Conservation (phyloP, 2,113 vertebrate species). For the Equus przewalskii region DNA sequence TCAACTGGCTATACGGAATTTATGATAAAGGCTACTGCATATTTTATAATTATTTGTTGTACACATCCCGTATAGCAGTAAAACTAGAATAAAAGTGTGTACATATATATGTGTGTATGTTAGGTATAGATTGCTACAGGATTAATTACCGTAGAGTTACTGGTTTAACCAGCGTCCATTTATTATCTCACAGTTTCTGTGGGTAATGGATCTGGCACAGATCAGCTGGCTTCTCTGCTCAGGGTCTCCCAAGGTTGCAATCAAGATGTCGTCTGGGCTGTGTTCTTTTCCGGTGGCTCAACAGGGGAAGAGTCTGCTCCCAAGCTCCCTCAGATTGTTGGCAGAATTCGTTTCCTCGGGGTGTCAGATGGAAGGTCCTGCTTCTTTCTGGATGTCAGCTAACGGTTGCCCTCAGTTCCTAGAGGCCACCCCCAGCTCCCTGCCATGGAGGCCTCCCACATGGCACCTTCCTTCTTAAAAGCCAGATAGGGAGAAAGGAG, state of each 20-base stretch:
- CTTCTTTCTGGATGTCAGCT: not conserved
- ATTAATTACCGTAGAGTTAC: not conserved
- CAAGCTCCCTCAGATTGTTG: not conserved
- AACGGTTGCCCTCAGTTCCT: not conserved
- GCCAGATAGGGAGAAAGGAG: not conserved
- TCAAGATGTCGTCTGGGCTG: not conserved
- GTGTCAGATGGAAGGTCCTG: not conserved
- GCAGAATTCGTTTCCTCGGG: not conserved
- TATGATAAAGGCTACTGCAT: not conserved
- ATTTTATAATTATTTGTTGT: not conserved
- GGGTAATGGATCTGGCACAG: not conserved
- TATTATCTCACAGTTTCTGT: not conserved
- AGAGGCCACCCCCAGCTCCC: not conserved
- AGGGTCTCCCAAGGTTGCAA: not conserved
- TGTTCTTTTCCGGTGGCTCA: not conserved
- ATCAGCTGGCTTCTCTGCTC: not conserved
- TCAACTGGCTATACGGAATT: not conserved
- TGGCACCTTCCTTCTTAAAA: not conserved
- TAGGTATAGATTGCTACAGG: not conserved
- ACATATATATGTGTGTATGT: not conserved
- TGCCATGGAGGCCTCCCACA: not conserved
- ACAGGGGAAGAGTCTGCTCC: not conserved
- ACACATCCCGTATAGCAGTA: not conserved
- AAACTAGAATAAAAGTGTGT: not conserved
- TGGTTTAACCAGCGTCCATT: not conserved